Evolutionary conservation across 2,797 vertebrate genomes (phyloP), one percentile per base, ranked within the genome.

Genomic region (Prionace glauca): DNA sequence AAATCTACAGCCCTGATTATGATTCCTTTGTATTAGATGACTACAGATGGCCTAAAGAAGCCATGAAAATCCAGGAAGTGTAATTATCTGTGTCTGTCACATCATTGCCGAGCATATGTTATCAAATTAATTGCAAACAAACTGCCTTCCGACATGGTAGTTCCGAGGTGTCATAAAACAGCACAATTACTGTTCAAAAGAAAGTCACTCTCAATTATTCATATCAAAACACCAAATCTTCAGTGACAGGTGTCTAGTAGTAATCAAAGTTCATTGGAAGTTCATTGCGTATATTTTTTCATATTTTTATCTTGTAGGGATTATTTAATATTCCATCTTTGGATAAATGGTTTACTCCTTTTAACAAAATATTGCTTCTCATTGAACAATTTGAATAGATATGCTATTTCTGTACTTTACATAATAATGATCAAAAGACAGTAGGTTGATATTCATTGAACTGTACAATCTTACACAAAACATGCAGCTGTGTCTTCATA

Each of bases 1-100:
- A 98, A 50, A 94, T 99, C 96, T 99, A 99, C 97, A 99, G 98
- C 95, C 97, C 99, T 0, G 98, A 99, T 95, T 99, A 99, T 0
- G 98, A 99, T 96, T 99, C 98, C 0, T 99, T 99, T 97, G 97
- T 97, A 72, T 97, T 98, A 96, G 99, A 99, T 96, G 97, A 97
- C 16, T 99, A 99, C 97, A 96, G n/a, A 72, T 99, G 99, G 99
- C 99, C 99, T 0, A 96, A 98, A 1, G 96, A 98, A 1, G 98
- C 99, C 96, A 99, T 98, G 98, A 96, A 97, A 0, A 98, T 98
- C 87, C 99, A 99, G 97, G 97, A 98, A 1, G 97, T 99, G 72
- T 99, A 97, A 98, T 65, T 95, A 16, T 50, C 50, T 77, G 10
- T 86, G 26, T 69, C 45, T 56, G 16, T 95, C 26, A 9, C n/a